Conservation (phyloP, 2,113 vertebrate species). For the Pelecanoides urinatrix region DNA sequence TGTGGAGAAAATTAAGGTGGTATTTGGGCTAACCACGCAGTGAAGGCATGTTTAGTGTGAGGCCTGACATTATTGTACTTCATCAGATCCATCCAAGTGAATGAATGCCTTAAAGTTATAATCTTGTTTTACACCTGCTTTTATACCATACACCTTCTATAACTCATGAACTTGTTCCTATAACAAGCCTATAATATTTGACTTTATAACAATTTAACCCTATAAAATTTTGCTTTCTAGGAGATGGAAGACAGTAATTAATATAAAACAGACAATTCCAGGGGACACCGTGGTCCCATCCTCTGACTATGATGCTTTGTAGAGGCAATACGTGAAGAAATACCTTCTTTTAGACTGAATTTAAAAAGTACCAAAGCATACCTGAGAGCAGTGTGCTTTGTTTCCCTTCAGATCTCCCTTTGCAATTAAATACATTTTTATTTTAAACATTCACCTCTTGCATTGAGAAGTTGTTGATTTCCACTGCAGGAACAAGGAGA, state of each 20-base stretch:
- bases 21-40: not conserved
- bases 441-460: not conserved
- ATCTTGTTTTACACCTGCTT: not conserved
- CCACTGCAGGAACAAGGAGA: not conserved
- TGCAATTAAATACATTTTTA: not conserved
- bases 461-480: not conserved
- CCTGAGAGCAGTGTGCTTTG: not conserved
- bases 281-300: not conserved
- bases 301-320: not conserved
- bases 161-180: not conserved
- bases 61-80: not conserved
- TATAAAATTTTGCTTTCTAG: not conserved
- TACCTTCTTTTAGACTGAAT: not conserved
- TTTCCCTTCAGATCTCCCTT: not conserved
- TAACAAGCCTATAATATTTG: not conserved
- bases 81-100: not conserved
- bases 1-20: not conserved
- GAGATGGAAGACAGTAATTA: not conserved
- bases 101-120: not conserved
- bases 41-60: not conserved
- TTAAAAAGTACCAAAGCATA: not conserved
- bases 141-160: not conserved
- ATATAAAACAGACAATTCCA: not conserved
- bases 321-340: not conserved
- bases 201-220: not conserved